Percentiles rank a stretch among this genome's conserved stretches.
These are phyloP conservation scores for Gasterosteus aculeatus DNA, from an alignment of 2,113 vertebrate genomes.

Conservation along the genomic window DNA sequence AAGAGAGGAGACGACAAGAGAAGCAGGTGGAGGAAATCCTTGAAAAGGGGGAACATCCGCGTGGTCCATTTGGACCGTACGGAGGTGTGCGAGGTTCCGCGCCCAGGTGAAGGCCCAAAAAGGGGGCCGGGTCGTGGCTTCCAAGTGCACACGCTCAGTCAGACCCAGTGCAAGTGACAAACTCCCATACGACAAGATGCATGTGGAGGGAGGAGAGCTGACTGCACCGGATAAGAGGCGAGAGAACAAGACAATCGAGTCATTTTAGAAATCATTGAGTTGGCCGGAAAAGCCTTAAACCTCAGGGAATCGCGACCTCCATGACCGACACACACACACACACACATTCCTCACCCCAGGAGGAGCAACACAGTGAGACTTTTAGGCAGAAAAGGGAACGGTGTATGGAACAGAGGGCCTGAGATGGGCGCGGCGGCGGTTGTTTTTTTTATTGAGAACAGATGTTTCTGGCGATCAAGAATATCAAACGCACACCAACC, in stretches of 20 bases:
- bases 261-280: conserved; percentile 33
- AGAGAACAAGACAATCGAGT: conserved; percentile 21
- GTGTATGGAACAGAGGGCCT: not conserved
- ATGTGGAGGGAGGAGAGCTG: conserved; percentile 46
- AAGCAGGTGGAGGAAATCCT: conserved; percentile 1
- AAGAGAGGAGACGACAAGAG: not conserved
- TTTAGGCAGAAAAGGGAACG: conserved; percentile 12
- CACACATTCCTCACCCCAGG: conserved; percentile 27
- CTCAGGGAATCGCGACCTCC: not conserved
- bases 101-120: not conserved
- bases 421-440: not conserved
- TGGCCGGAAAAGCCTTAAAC: conserved; percentile 29
- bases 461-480: conserved; percentile 34
- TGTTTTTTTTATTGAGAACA: conserved; percentile 38
- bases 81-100: not conserved
- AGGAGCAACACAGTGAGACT: conserved; percentile 13
- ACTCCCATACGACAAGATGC: conserved; percentile 53
- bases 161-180: conserved; percentile 1
- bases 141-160: not conserved
- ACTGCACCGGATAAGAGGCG: conserved; percentile 35
- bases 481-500: conserved; percentile 5
- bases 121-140: not conserved
- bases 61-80: not conserved
- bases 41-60: not conserved
- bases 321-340: conserved; percentile 7